Evolutionary conservation across 2,797 vertebrate species (phyloP), one percentile per base, ranked within the genome.

Genomic region (Dryobates pubescens): DNA sequence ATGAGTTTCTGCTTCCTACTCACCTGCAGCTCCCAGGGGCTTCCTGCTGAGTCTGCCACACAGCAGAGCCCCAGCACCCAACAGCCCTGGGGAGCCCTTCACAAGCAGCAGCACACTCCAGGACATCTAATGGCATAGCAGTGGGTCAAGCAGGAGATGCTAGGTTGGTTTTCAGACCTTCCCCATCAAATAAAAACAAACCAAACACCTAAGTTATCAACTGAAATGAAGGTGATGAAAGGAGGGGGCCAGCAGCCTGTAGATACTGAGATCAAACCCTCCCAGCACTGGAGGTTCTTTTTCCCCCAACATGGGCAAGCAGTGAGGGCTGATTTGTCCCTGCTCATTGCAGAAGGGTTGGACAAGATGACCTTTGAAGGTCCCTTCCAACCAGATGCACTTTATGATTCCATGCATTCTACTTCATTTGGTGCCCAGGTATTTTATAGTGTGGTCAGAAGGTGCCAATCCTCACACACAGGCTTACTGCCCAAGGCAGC

Each of bases 401-500:
- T 51, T 51, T 24, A 51, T 24, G 23, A 24, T 51, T 51, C 49
- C 24, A 8, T 51, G 49, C 23, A 51, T 51, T 51, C 23, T 51
- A 41, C 30, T 73, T 61, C 51, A 24, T 10, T 53, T 34, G 23
- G 16, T 0, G 13, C 15, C 41, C 53, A 70, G n/a, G 3, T 62
- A 11, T 51, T 75, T 59, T 32, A 34, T 1, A n/a, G 45, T 18
- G 20, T 27, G 26, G 10, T 61, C 41, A n/a, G 53, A 71, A 83
- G 54, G 32, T n/a, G 20, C 32, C 29, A 30, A 6, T 30, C 49
- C 56, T 49, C 65, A 38, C 54, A 43, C 34, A 61, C 13, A 61
- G 61, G 13, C 13, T 30, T 4, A 54, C 8, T 2, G 14, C 11
- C 7, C 59, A 57, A 5, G 6, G 3, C 6, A 12, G 13, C 1